These are phyloP conservation scores for Capromys pilorides DNA, from an alignment of 2,797 vertebrate genomes.

Conservation along the genomic window DNA sequence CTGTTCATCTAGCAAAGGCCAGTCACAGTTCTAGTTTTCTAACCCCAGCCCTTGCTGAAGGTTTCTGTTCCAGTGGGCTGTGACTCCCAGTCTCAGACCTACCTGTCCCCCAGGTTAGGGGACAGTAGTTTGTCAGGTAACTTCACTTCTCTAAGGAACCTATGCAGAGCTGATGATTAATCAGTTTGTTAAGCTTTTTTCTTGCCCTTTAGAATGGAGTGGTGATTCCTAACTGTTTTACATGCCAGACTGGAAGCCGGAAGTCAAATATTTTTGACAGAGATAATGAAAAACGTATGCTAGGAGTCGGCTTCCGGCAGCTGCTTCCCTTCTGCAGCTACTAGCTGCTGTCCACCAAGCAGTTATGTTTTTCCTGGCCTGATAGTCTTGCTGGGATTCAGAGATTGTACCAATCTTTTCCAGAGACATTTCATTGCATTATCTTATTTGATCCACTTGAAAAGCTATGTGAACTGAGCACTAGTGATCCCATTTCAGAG, in stretches of 20 bases:
- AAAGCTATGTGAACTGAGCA: background rate
- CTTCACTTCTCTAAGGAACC: background rate
- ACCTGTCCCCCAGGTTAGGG: background rate
- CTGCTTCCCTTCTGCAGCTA: constrained; percentile 55
- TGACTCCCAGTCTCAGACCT: background rate
- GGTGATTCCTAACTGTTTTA: background rate
- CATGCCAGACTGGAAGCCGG: background rate
- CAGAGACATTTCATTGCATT: background rate
- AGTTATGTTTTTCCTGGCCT: background rate
- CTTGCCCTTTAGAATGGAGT: background rate
- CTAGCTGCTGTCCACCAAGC: background rate
- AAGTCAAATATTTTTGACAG: constrained; percentile 51
- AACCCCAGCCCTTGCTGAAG: background rate
- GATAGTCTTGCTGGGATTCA: constrained; percentile 4
- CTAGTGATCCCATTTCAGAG: background rate
- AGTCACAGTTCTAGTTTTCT: background rate
- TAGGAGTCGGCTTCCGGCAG: constrained; percentile 56
- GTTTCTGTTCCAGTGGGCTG: background rate
- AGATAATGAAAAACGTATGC: constrained; percentile 22
- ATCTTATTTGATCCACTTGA: background rate
- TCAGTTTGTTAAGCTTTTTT: background rate
- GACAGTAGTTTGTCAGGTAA: background rate
- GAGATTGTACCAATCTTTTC: constrained; percentile 2
- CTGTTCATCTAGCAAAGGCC: no score
- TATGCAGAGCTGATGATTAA: background rate